Conservation (phyloP, 2,113 vertebrate genomes). For the Setophaga petechia region DNA sequence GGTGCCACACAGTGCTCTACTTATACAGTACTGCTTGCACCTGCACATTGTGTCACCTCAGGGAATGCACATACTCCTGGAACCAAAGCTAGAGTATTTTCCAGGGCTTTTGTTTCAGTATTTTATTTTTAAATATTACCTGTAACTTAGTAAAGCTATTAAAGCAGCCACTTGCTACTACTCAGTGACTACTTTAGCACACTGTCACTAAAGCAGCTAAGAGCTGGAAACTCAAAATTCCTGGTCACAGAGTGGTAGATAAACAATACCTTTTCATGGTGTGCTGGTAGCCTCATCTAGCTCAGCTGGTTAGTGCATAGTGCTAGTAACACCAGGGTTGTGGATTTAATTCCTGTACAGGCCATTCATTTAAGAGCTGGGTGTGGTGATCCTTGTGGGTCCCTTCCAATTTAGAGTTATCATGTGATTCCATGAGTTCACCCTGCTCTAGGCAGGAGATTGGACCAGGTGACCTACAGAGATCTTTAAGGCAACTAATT, state of each 20-base stretch:
- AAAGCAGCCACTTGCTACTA: not conserved
- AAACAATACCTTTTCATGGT: not conserved
- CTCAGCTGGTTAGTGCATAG: not conserved
- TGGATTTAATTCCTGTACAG: not conserved
- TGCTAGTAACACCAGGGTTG: not conserved
- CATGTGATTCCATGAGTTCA: not conserved
- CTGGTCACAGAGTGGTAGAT: not conserved
- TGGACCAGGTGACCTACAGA: not conserved
- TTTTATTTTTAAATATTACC: not conserved
- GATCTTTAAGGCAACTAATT: not conserved
- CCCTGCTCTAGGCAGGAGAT: not conserved
- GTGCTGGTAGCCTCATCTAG: not conserved
- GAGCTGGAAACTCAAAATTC: not conserved
- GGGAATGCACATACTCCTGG: not conserved
- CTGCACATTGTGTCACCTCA: accelerated
- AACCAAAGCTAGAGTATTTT: not conserved
- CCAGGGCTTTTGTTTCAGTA: not conserved
- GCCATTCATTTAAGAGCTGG: not conserved
- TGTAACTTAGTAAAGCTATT: not conserved
- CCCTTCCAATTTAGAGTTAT: not conserved
- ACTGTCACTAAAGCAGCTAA: not conserved
- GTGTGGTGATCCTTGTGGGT: not conserved
- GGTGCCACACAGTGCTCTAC: not conserved
- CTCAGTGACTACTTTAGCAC: accelerated
- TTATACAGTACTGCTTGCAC: accelerated